phyloP scores from a whole-genome alignment of 2,113 vertebrate species.

The Bubo scandiacus region DNA sequence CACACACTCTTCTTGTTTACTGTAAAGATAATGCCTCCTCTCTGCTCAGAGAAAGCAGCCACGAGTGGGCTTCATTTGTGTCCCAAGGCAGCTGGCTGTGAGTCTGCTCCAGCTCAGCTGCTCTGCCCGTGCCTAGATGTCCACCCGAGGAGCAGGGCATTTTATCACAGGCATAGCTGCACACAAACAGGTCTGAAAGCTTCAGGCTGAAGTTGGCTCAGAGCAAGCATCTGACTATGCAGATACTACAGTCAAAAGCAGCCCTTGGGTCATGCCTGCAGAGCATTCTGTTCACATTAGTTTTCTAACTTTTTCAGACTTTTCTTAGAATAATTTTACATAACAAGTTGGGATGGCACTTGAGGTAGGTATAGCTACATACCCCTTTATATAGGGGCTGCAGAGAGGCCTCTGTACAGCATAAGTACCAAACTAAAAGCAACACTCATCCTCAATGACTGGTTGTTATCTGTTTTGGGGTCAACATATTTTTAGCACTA shows the following conservation, averaged over 20 bases:
- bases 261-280: slow-evolving; percentile 4
- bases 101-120: neutral
- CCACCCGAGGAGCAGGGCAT: neutral
- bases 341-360: neutral
- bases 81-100: neutral
- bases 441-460: neutral
- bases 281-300: neutral
- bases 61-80: accelerated
- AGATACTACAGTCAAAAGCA: neutral
- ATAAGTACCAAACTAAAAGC: neutral
- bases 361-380: neutral
- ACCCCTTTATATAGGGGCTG: neutral
- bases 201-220: neutral
- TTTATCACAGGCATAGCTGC: neutral
- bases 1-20: neutral
- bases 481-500: neutral
- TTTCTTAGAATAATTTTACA: neutral
- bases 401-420: neutral
- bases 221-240: slow-evolving; percentile 10
- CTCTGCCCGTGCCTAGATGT: neutral
- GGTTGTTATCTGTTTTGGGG: neutral
- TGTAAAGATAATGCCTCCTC: neutral
- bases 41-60: neutral
- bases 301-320: slow-evolving; percentile 25
- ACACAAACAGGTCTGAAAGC: neutral